A percentile compares a stretch with the other conserved stretches of the same genome.
Evolutionary conservation across 1,140 invertebrate genomes (phyloP).

Genomic region (Ceratosolen fusciceps): DNA sequence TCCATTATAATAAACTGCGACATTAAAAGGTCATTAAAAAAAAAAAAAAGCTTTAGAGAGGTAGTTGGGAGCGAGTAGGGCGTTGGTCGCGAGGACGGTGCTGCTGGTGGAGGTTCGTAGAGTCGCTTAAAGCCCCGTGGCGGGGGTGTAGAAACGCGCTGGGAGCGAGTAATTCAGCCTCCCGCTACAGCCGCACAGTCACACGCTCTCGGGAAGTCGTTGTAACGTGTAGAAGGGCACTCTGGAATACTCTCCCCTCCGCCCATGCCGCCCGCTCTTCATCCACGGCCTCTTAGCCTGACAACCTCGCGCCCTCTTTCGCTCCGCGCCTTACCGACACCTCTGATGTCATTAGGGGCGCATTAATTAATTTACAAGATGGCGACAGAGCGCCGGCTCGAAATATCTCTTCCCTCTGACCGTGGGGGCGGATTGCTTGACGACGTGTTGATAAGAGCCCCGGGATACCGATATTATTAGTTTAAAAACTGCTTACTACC

Average conservation of each 20-base stretch:
- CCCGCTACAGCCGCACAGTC: background rate
- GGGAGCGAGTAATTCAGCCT: conserved; percentile 15
- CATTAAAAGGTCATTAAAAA: conserved; percentile 30
- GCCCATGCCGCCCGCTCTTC: too few relatives aligned
- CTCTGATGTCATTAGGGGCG: conserved; percentile 68
- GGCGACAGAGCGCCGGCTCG: conserved; percentile 48
- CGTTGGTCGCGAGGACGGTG: background rate
- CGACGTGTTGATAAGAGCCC: too few relatives aligned
- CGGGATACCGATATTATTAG: too few relatives aligned
- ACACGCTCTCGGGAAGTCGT: background rate
- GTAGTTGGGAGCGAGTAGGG: background rate
- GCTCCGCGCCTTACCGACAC: conserved; percentile 59
- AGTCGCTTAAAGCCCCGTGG: conserved; percentile 10
- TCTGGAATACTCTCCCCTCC: conserved; percentile 31
- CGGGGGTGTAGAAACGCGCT: background rate
- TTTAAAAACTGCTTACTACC: too few relatives aligned
- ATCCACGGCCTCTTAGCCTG: too few relatives aligned
- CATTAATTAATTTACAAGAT: conserved; percentile 71
- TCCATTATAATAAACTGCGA: conserved; percentile 37
- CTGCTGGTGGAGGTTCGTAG: background rate
- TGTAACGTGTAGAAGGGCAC: background rate
- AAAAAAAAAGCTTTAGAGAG: background rate
- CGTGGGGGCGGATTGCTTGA: background rate
- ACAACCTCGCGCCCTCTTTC: conserved; percentile 46
- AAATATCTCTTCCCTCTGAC: background rate